These are phyloP conservation scores for Hippocampus mohnikei DNA, from an alignment of 2,113 vertebrate species.

Conservation along the genomic window DNA sequence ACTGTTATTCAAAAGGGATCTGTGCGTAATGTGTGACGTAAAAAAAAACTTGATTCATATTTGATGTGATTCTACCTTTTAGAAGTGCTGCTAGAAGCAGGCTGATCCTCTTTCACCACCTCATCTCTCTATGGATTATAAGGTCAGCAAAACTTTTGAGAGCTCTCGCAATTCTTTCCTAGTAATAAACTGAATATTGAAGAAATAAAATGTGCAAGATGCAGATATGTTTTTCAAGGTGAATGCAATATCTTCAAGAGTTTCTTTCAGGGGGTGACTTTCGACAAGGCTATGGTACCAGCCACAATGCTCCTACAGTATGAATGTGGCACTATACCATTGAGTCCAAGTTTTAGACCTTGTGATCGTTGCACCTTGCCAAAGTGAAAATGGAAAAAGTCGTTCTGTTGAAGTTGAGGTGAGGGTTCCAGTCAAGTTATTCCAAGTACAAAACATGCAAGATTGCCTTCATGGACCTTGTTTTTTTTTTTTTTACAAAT, in stretches of 20 bases:
- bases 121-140: background rate
- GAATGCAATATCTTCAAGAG: background rate
- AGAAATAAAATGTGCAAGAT: background rate
- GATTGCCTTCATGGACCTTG: background rate
- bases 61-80: background rate
- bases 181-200: background rate
- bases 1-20: background rate
- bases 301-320: background rate
- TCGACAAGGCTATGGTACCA: background rate
- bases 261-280: background rate
- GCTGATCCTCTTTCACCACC: background rate
- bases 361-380: background rate
- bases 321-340: background rate
- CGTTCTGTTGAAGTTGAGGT: background rate
- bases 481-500: too few relatives aligned
- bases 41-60: background rate
- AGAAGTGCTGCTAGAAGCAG: background rate
- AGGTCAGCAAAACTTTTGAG: constrained; percentile 1
- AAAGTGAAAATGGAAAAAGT: background rate
- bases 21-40: background rate
- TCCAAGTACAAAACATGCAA: background rate
- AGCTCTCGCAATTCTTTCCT: background rate
- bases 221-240: constrained; percentile 1
- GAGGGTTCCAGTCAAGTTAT: background rate
- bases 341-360: background rate